Evolutionary conservation across 2,888 invertebrate species (phyloP), one percentile per base, ranked within the genome.

Genomic region (Drosophila mimica): DNA sequence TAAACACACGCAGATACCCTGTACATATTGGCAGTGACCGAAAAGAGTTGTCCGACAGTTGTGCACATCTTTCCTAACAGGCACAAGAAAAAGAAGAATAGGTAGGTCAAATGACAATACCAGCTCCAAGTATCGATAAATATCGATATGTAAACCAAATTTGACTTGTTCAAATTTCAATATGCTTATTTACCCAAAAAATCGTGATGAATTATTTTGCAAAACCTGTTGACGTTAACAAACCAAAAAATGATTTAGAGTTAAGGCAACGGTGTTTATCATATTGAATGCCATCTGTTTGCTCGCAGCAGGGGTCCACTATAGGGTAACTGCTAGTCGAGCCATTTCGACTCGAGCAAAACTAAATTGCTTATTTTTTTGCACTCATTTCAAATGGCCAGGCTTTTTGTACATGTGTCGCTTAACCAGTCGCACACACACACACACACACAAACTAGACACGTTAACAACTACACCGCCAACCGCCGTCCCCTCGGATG

Each of bases 341-440:
- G 8, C n/a, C 40, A 30, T 4, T n/a, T 11, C 51, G 34, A 25
- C 30, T 52, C 13, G 30, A 38, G 30, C 68, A 48, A 53, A 31
- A 25, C 20, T 25, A 20, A 25, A 46, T 15, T 30, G 36, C 20
- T 36, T 33, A 4, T 25, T 17, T 4, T 30, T 84, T 89, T 84
- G 83, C 83, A 89, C 83, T 84, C 76, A 72, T 88, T 84, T 88
- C 61, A 76, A 88, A 83, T 83, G 81, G 30, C 61, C 56, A 30
- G 28, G 54, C 25, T 17, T 36, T 38, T 11, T 34, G 15, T 54
- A 8, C 8, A 4, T 38, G 40, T 57, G 30, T 40, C 57, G 57
- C 15, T 57, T 57, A 31, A 57, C 57, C 57, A 57, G 57, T 60
- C 33, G 33, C 63, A 46, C 9, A 34, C 15, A 13, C 36, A 36